These are phyloP conservation scores for Hoplostethus mediterraneus DNA, from an alignment of 2,797 vertebrate species.

Conservation along the genomic window DNA sequence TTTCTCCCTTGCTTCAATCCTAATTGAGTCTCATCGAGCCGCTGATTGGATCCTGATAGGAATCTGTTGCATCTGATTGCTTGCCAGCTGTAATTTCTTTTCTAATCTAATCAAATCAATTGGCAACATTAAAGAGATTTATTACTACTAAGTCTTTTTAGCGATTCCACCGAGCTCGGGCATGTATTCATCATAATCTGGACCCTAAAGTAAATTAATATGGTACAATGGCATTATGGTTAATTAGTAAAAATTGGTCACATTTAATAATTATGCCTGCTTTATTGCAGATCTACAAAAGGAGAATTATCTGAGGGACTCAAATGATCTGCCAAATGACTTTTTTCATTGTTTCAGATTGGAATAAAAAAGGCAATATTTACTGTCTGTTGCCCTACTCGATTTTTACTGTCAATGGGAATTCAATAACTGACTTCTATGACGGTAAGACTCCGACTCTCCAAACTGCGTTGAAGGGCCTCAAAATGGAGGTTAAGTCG, in stretches of 20 bases:
- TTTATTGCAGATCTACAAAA: slow-evolving; percentile 46
- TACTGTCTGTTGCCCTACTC: slow-evolving; percentile 28
- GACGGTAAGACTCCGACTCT: not conserved
- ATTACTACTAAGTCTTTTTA: slow-evolving; percentile 54
- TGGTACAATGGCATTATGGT: slow-evolving; percentile 40
- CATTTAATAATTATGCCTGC: slow-evolving; percentile 40
- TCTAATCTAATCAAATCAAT: slow-evolving; percentile 76
- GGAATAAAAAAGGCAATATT: not conserved
- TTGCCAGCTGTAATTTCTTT: slow-evolving; percentile 61
- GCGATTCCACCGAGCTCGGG: slow-evolving; percentile 35
- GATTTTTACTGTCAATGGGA: slow-evolving; percentile 25
- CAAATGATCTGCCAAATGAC: slow-evolving; percentile 29
- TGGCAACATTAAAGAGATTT: slow-evolving; percentile 62
- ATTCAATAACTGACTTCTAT: slow-evolving; percentile 18
- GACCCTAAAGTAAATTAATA: slow-evolving; percentile 56
- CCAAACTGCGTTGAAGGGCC: slow-evolving; percentile 17
- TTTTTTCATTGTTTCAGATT: slow-evolving; percentile 21
- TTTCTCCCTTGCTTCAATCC: slow-evolving; percentile 68
- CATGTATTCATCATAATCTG: slow-evolving; percentile 62
- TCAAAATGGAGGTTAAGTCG: slow-evolving; percentile 44
- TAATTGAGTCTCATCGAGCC: slow-evolving; percentile 73
- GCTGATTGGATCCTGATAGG: slow-evolving; percentile 77
- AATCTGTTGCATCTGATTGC: slow-evolving; percentile 60
- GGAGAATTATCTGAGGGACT: slow-evolving; percentile 21
- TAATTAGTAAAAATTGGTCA: slow-evolving; percentile 43